Conservation (phyloP, 2,113 vertebrate species). For the Sitta europaea region DNA sequence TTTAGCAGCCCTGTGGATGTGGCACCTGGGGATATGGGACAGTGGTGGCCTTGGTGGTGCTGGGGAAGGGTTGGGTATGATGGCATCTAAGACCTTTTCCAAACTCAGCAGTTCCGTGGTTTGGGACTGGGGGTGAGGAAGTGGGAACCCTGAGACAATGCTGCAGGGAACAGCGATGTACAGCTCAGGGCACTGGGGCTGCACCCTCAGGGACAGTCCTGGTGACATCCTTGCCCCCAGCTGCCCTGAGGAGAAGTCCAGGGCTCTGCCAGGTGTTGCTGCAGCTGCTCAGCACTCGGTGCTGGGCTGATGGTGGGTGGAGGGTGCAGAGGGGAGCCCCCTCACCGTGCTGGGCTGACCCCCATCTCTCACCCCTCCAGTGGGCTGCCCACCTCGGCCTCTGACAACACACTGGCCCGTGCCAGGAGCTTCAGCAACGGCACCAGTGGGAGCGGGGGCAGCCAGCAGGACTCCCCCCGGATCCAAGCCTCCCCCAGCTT, state of each 20-base stretch:
- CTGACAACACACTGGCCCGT: conserved; percentile 79
- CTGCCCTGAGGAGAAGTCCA: neutral
- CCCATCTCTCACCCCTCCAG: neutral
- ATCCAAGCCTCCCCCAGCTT: conserved; percentile 86
- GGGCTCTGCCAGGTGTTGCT: neutral
- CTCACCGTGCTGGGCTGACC: neutral
- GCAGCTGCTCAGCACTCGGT: rapidly evolving
- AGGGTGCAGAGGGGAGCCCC: neutral
- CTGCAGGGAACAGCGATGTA: rapidly evolving
- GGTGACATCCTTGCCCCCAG: neutral
- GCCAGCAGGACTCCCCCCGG: conserved; percentile 81
- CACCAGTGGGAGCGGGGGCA: conserved; percentile 64
- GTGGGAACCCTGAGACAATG: rapidly evolving
- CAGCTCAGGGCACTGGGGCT: rapidly evolving
- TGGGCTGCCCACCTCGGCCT: conserved; percentile 60
- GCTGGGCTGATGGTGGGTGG: neutral
- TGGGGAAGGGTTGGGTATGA: neutral
- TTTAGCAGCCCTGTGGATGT: neutral
- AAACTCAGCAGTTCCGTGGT: neutral
- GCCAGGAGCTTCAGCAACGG: conserved; percentile 81
- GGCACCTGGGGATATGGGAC: neutral
- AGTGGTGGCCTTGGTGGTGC: neutral
- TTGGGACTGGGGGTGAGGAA: neutral
- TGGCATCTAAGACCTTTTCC: neutral
- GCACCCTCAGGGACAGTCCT: neutral